Evolutionary conservation across 2,113 vertebrate genomes (phyloP), one percentile per base, ranked within the genome.

Genomic region (Columbina picui): DNA sequence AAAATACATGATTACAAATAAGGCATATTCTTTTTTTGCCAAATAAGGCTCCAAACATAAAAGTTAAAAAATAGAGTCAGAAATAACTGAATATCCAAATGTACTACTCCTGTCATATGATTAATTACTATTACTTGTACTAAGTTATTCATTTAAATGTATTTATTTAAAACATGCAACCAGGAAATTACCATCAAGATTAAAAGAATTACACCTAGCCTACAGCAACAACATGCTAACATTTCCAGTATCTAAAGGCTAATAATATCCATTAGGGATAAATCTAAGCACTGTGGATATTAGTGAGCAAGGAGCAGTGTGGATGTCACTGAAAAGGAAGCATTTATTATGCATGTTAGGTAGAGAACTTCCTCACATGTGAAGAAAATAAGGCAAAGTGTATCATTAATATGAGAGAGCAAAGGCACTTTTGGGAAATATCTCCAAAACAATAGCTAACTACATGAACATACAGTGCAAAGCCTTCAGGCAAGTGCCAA

Each of bases 141-240:
- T 43, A 91, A 84, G 32, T 60, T 93, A 95, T 84, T 89, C 89
- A 95, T 92, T 96, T 89, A 93, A 93, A 94, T 78, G 29, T 47
- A 94, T 94, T 94, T 96, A 93, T 96, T 84, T 89, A 92, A 95
- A 87, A 84, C 94, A 97, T 92, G 92, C 89, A 96, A 89, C 38
- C 63, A 86, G 59, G 57, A 95, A 96, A 92, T 94, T 84, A 89
- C 45, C 84, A 97, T 79, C 89, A 49, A 65, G 93, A 70, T 90
- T 88, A 94, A 92, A 95, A 86, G 83, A 93, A 89, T 75, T 88
- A 63, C 65, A 57, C 36, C 80, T 96, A 55, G 67, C 79, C 47
- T 90, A 78, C 74, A 96, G 92, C 61, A 96, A 93, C 76, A 57
- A 36, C 49, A 94, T 41, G 36, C 67, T 74, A 84, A 45, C 57